Evolutionary conservation across 2,113 vertebrate species (phyloP).

Genomic region (Tachycineta bicolor): DNA sequence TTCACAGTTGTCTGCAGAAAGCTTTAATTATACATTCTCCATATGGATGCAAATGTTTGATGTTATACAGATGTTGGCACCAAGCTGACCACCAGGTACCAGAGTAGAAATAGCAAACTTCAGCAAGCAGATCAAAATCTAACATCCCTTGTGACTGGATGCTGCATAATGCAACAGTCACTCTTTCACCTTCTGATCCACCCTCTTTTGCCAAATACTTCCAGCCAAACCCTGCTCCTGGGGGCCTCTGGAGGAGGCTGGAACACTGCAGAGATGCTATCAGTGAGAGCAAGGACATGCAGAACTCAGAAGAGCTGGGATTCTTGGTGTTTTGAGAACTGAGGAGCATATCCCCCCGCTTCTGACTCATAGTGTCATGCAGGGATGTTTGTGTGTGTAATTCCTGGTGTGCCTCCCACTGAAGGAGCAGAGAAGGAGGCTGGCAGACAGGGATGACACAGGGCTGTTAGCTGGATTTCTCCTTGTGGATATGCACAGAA

Average conservation of each 20-base stretch:
- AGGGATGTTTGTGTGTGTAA: neutral
- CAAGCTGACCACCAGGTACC: conserved; percentile 28
- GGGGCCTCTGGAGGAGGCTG: neutral
- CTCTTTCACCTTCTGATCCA: neutral
- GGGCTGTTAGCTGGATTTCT: neutral
- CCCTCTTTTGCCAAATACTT: neutral
- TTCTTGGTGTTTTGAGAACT: neutral
- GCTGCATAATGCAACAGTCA: conserved; percentile 20
- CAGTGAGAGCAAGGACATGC: neutral
- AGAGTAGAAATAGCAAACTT: conserved; percentile 27
- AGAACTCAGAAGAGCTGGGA: neutral
- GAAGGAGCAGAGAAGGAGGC: neutral
- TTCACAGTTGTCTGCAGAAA: conserved; percentile 43
- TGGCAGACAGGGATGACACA: neutral
- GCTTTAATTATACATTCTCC: conserved; percentile 61
- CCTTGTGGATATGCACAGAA: neutral
- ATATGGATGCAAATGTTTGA: conserved; percentile 40
- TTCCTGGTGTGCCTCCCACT: neutral
- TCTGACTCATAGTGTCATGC: neutral
- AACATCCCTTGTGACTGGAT: conserved; percentile 14
- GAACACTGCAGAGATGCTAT: neutral
- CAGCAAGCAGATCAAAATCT: conserved; percentile 29
- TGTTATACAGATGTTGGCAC: conserved; percentile 58
- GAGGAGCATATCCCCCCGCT: neutral
- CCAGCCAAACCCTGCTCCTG: neutral